Evolutionary conservation across 1,140 invertebrate species (phyloP).

Genomic region (Matsumurasca onukii): DNA sequence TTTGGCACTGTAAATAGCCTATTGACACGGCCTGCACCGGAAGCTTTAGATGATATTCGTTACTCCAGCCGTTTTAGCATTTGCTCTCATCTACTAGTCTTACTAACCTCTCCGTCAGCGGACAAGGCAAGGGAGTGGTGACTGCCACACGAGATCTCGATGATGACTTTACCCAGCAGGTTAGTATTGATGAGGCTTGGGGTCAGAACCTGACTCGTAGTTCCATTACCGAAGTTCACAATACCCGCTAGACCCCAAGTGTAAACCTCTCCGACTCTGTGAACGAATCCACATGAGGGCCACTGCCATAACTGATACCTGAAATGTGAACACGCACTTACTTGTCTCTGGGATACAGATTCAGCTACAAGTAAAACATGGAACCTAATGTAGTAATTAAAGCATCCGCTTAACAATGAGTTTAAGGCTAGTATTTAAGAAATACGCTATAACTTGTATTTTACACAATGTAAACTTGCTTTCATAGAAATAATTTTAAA

Average conservation of each 20-base stretch:
- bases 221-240: conserved; percentile 62
- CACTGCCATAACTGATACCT: conserved; percentile 64
- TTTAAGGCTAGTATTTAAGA: too few species aligned
- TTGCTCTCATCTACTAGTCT: too few species aligned
- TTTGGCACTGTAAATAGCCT: too few species aligned
- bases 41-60: too few species aligned
- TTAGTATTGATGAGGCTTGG: conserved; percentile 54
- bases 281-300: conserved; percentile 64
- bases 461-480: too few species aligned
- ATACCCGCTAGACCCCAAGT: conserved; percentile 70
- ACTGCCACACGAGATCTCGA: conserved; percentile 61
- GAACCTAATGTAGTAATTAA: neutral
- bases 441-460: too few species aligned
- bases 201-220: conserved; percentile 55
- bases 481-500: too few species aligned
- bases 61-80: too few species aligned
- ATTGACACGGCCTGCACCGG: too few species aligned
- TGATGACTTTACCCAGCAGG: conserved; percentile 54
- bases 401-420: neutral
- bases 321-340: too few species aligned
- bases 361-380: neutral
- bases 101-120: conserved; percentile 58
- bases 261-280: conserved; percentile 61
- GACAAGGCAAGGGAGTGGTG: conserved; percentile 64
- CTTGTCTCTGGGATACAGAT: conserved; percentile 6